Conservation (phyloP, 2,888 invertebrate genomes). For the Plagiodera versicolora region DNA sequence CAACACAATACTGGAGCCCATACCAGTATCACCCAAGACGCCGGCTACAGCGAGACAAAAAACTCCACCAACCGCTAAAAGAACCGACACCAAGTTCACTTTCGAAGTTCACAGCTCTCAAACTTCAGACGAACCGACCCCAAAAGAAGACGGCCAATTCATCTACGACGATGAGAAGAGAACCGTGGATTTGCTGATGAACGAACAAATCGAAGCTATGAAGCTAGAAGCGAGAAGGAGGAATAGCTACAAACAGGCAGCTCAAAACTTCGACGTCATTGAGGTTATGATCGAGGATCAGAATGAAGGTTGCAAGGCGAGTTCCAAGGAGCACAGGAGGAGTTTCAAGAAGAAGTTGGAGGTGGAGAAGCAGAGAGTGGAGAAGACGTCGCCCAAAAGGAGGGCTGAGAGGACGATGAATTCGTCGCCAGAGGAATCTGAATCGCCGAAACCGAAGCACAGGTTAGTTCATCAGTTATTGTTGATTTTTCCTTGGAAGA, state of each 20-base stretch:
- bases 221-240: constrained; percentile 48
- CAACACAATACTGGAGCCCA: constrained; percentile 46
- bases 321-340: constrained; percentile 40
- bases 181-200: constrained; percentile 49
- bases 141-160: constrained; percentile 7
- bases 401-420: constrained; percentile 42
- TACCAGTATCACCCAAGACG: constrained; percentile 49
- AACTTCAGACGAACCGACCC: constrained; percentile 9
- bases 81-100: constrained; percentile 63
- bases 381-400: constrained; percentile 45
- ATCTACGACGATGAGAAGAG: constrained; percentile 28
- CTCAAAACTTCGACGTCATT: constrained; percentile 50
- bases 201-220: constrained; percentile 49
- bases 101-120: constrained; percentile 47
- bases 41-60: constrained; percentile 50
- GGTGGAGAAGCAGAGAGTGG: constrained; percentile 41
- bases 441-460: constrained; percentile 51
- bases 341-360: constrained; percentile 43
- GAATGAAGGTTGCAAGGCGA: constrained; percentile 22
- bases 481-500: too few relatives aligned
- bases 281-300: constrained; percentile 39
- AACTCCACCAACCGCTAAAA: constrained; percentile 53
- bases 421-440: constrained; percentile 47
- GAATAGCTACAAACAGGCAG: constrained; percentile 52
- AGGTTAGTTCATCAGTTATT: constrained; percentile 33